A percentile compares a stretch with the other conserved stretches of the same genome.
These are phyloP conservation scores for Holcopasites calliopsidis DNA, from an alignment of 1,140 invertebrate species.

Conservation along the genomic window DNA sequence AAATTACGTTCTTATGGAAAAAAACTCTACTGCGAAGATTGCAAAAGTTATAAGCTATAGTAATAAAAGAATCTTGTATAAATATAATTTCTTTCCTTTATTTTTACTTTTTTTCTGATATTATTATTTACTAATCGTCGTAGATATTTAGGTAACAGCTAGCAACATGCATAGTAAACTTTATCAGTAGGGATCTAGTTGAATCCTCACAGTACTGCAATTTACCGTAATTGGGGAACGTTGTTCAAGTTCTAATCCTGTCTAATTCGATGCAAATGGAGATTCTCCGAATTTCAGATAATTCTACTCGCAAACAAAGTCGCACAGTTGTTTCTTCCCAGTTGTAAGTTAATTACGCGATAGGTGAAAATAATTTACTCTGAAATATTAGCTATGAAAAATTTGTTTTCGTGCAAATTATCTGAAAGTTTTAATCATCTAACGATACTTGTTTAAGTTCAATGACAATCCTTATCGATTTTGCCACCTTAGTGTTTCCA, in stretches of 20 bases:
- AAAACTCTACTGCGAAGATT: no score
- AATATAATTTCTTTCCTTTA: background rate
- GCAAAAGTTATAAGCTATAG: no score
- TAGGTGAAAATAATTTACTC: no score
- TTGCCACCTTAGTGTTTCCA: background rate
- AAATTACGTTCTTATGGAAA: no score
- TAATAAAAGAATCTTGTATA: no score
- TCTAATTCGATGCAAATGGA: slow-evolving; percentile 32
- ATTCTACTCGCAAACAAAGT: background rate
- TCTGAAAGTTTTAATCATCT: background rate
- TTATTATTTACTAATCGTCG: no score
- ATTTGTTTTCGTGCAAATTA: no score
- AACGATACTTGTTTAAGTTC: background rate
- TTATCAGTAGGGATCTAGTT: slow-evolving; percentile 7
- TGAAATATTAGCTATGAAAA: no score
- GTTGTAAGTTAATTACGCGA: background rate
- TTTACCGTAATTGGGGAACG: slow-evolving; percentile 35
- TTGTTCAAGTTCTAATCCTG: slow-evolving; percentile 32
- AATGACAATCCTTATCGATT: background rate
- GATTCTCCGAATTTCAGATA: slow-evolving; percentile 2
- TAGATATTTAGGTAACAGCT: background rate
- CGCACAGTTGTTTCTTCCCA: no score
- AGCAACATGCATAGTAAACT: background rate
- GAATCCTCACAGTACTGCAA: slow-evolving; percentile 16
- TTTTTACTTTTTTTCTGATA: no score